These are phyloP conservation scores for Elanus axillaris DNA, from an alignment of 2,113 vertebrate genomes.

Conservation along the genomic window DNA sequence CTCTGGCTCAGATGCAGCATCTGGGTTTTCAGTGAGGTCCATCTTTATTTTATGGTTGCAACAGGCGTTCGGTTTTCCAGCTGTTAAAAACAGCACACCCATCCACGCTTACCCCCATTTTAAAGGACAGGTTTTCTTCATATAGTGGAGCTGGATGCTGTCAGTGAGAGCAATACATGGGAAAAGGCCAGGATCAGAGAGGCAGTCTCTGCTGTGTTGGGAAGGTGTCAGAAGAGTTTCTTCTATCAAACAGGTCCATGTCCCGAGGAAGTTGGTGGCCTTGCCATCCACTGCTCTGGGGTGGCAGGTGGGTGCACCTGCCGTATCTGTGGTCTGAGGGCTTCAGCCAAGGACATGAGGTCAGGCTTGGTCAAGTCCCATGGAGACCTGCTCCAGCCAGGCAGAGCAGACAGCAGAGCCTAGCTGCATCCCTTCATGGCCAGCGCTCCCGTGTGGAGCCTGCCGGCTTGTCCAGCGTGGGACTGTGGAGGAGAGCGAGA, in stretches of 20 bases:
- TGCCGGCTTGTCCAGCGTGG: background rate
- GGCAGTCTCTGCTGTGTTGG: background rate
- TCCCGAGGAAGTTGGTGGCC: background rate
- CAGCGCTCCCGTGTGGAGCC: background rate
- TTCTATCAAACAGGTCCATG: background rate
- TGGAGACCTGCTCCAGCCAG: accelerated
- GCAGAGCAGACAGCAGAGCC: background rate
- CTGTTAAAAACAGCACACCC: background rate
- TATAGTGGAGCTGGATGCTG: background rate
- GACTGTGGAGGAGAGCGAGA: background rate
- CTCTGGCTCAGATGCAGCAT: background rate
- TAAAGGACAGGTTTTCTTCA: background rate
- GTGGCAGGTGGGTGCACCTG: background rate
- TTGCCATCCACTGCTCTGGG: background rate
- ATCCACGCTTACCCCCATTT: background rate
- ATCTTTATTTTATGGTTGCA: slow-evolving; percentile 21
- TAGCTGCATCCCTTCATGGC: background rate
- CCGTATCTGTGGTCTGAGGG: background rate
- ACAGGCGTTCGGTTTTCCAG: background rate
- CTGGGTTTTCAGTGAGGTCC: slow-evolving; percentile 29
- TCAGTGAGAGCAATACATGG: background rate
- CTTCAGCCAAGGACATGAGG: background rate
- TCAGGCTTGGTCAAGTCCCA: background rate
- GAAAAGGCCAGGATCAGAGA: background rate
- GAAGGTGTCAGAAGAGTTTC: background rate